These are phyloP conservation scores for Microplitis manilae DNA, from an alignment of 2,888 invertebrate genomes.

Conservation along the genomic window DNA sequence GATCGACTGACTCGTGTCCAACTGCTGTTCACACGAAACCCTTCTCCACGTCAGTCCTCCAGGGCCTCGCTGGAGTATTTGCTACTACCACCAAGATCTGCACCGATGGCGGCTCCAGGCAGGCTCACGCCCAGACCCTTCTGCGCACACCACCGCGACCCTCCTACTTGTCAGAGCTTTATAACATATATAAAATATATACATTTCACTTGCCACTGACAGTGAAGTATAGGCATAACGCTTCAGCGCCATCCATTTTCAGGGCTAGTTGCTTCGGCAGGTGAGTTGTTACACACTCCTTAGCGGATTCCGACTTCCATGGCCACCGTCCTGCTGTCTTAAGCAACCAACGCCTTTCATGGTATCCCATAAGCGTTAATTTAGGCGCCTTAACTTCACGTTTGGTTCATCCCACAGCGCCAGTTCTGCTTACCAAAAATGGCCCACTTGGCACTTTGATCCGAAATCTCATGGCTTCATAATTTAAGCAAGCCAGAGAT, in stretches of 20 bases:
- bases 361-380: constrained; percentile 69
- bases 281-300: constrained; percentile 77
- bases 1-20: no score
- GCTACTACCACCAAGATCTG: constrained; percentile 77
- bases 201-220: no score
- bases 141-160: constrained; percentile 73
- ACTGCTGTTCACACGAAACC: no score
- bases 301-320: constrained; percentile 80
- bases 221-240: constrained; percentile 70
- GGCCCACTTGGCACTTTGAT: constrained; percentile 49
- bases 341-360: constrained; percentile 74
- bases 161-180: constrained; percentile 67
- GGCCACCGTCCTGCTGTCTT: constrained; percentile 82
- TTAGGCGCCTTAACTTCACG: constrained; percentile 64
- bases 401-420: constrained; percentile 57
- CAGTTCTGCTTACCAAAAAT: constrained; percentile 50
- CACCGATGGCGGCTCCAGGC: constrained; percentile 66
- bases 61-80: constrained; percentile 67
- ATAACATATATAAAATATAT: no score
- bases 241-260: constrained; percentile 79
- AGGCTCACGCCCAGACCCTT: constrained; percentile 68
- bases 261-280: constrained; percentile 77
- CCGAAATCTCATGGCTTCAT: no score
- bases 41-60: no score
- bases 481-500: no score